Conservation (phyloP, 2,888 invertebrate genomes). For the Pollenia angustigena region DNA sequence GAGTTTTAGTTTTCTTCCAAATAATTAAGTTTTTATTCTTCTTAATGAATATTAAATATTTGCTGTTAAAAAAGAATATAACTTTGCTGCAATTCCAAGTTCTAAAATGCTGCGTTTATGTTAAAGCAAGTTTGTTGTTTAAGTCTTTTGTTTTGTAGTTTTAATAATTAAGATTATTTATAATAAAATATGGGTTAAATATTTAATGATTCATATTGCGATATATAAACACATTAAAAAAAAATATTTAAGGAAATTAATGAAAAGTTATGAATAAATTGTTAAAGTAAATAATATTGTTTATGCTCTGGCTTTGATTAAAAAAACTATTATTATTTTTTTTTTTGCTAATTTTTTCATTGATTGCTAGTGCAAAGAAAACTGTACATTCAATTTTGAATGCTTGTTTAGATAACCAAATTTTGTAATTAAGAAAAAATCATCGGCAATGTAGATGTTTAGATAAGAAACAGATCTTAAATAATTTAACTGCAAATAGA, state of each 20-base stretch:
- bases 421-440: conserved; percentile 16
- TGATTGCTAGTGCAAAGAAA: not conserved
- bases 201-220: too few relatives aligned
- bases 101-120: not conserved
- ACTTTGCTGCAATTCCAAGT: too few relatives aligned
- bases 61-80: not conserved
- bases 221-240: too few relatives aligned
- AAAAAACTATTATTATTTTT: too few relatives aligned
- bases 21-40: conserved; percentile 27
- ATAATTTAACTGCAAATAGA: not conserved
- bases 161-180: not conserved
- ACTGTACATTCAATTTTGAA: not conserved
- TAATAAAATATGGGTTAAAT: too few relatives aligned
- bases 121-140: conserved; percentile 58
- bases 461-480: not conserved
- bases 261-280: too few relatives aligned
- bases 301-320: too few relatives aligned
- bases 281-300: too few relatives aligned
- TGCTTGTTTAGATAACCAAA: not conserved
- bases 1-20: conserved; percentile 17
- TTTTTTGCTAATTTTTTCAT: not conserved
- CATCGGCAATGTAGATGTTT: not conserved
- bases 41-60: conserved; percentile 8
- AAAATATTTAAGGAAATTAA: too few relatives aligned
- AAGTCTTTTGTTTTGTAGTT: conserved; percentile 67